Percentiles rank a stretch among this genome's conserved stretches.
These are phyloP conservation scores for Struthidea cinerea DNA, from an alignment of 2,113 vertebrate genomes.

Conservation along the genomic window DNA sequence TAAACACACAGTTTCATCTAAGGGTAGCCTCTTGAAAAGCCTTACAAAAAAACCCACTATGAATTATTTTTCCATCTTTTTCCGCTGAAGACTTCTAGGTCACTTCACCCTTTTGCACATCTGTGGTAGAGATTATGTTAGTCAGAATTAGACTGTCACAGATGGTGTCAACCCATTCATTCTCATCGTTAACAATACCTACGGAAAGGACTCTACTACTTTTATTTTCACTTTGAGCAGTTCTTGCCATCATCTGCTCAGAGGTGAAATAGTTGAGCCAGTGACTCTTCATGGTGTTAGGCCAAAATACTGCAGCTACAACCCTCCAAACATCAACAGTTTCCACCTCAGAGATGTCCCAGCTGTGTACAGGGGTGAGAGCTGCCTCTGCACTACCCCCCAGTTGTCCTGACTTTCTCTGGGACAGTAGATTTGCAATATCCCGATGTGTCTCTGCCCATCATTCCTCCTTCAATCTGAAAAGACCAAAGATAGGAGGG, in stretches of 20 bases:
- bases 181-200: not conserved
- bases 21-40: not conserved
- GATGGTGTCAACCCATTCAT: not conserved
- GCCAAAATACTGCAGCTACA: not conserved
- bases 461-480: not conserved
- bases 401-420: not conserved
- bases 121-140: not conserved
- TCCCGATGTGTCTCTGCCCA: not conserved
- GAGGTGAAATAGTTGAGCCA: not conserved
- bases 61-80: not conserved
- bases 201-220: not conserved
- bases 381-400: not conserved
- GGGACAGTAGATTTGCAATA: not conserved
- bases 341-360: not conserved
- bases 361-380: accelerated
- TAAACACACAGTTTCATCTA: not conserved
- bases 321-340: not conserved
- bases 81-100: not conserved
- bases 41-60: not conserved
- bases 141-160: not conserved
- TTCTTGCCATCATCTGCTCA: not conserved
- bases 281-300: not conserved
- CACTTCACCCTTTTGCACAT: not conserved
- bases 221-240: not conserved
- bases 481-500: not conserved